Evolutionary conservation across 2,888 invertebrate species (phyloP), one percentile per base, ranked within the genome.

Genomic region (Trichogramma dendrolimi): DNA sequence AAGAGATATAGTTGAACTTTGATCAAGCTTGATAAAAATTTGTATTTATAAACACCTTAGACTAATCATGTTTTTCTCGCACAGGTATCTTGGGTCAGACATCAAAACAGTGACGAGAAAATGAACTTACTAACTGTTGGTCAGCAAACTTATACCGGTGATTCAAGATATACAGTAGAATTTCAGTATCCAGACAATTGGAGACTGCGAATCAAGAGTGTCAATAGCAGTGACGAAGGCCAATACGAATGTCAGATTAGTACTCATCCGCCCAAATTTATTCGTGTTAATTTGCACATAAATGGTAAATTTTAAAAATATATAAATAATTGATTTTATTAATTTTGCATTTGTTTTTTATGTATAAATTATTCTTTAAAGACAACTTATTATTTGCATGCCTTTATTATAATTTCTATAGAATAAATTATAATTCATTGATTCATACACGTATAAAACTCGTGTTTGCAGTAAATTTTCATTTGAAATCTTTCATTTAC

Each of bases 1-100:
- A 46, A 46, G 8, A 8, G n/a, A 2, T 10, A n/a, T 2, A 8
- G 8, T n/a, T 46, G 46, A 4, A 6, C n/a, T 53, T 40, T 53
- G 4, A 8, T 4, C 8, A 8, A 4, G 7, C 39, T 54, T n/a
- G 11, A n/a, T 55, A 11, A 6, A 43, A 14, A 4, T 43, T 27
- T 3, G 5, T 55, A n/a, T n/a, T 42, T 14, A 14, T 14, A 14
- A 14, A 14, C 14, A 14, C 38, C 47, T 27, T 27, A 6, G 1
- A n/a, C 11, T 41, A 6, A 55, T 5, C 14, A 44, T 46, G 46
- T 40, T 67, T 48, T 64, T 43, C 53, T 62, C 62, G 56, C 64
- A 51, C 79, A 89, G 88, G 88, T 89, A 62, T 87, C 88, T 39
- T 89, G 89, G 89, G 83, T 88, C 60, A 81, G 86, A 43, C 80